These are phyloP conservation scores for Sesamia nonagrioides DNA, from an alignment of 1,140 invertebrate genomes.

Conservation along the genomic window DNA sequence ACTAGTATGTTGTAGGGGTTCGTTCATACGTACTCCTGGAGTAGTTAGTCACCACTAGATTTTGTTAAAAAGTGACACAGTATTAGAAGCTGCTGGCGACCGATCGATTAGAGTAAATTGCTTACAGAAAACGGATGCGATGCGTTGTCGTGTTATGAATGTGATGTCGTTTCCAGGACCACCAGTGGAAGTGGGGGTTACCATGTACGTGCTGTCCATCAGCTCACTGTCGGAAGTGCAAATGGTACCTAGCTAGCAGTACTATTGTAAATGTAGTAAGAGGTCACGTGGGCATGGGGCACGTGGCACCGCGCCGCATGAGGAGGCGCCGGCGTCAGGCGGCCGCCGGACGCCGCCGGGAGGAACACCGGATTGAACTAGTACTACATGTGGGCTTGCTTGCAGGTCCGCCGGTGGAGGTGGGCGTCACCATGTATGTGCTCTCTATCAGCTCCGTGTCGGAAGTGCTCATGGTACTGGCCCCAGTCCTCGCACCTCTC, in stretches of 20 bases:
- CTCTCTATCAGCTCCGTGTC: constrained; percentile 99
- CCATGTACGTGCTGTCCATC: constrained; percentile 99
- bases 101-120: neutral
- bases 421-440: constrained; percentile 98
- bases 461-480: constrained; percentile 97
- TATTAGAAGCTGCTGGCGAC: neutral
- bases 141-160: constrained; percentile 63
- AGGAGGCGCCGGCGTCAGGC: neutral
- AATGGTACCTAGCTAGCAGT: constrained; percentile 93
- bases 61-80: neutral
- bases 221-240: constrained; percentile 99
- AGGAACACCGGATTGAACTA: constrained; percentile 59
- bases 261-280: constrained; percentile 33
- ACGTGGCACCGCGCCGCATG: constrained; percentile 57
- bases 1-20: too few species aligned
- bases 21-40: neutral
- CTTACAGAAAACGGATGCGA: constrained; percentile 20
- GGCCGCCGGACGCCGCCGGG: neutral
- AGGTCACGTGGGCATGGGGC: constrained; percentile 63
- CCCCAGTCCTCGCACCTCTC: constrained; percentile 56
- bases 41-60: neutral
- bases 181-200: constrained; percentile 98
- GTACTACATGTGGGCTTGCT: constrained; percentile 85
- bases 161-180: constrained; percentile 92
- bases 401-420: constrained; percentile 97